Evolutionary conservation across 2,797 vertebrate genomes (phyloP), one percentile per base, ranked within the genome.

Genomic region (Gambelia wislizenii): DNA sequence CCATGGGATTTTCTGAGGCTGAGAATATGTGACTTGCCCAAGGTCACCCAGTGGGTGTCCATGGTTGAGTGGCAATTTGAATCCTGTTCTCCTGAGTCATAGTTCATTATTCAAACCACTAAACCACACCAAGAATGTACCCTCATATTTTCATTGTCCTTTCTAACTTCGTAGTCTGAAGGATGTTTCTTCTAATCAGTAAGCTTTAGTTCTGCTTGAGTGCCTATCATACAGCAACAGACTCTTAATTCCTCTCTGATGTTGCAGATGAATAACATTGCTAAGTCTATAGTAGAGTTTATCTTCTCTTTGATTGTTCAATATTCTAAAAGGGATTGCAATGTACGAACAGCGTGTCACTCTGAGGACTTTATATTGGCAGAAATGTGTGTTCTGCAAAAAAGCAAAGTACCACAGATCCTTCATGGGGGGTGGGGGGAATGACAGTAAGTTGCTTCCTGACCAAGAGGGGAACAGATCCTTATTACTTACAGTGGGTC

Each of bases 211-310:
- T 69, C 25, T 22, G 77, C 39, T 91, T 47, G 59, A 88, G 16
- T 39, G 77, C 56, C 61, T 84, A 20, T 90, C 67, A 70, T 61
- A 87, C 25, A 56, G 4, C 36, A 30, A 13, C 42, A 91, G 91
- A 61, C 1, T 90, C 69, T 89, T 93, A 89, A 93, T 83, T 75
- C 20, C 4, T 67, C 36, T 84, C 79, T 78, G 39, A 94, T 47
- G n/a, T 91, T 85, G 9, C 86, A 92, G 79, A 89, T 87, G 85
- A 91, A 90, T 87, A 90, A 92, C 59, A 90, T 49, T 80, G 76
- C 30, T 86, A 76, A 79, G 8, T 84, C 52, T 86, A 14, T 42
- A 85, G 83, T 42, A 16, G 84, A 77, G 16, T 56, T 84, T 76
- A 75, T 77, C 33, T 86, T 90, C 14, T 59, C 14, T 79, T 93